Evolutionary conservation across 2,888 invertebrate genomes (phyloP).

Genomic region (Parasteatoda lunata): DNA sequence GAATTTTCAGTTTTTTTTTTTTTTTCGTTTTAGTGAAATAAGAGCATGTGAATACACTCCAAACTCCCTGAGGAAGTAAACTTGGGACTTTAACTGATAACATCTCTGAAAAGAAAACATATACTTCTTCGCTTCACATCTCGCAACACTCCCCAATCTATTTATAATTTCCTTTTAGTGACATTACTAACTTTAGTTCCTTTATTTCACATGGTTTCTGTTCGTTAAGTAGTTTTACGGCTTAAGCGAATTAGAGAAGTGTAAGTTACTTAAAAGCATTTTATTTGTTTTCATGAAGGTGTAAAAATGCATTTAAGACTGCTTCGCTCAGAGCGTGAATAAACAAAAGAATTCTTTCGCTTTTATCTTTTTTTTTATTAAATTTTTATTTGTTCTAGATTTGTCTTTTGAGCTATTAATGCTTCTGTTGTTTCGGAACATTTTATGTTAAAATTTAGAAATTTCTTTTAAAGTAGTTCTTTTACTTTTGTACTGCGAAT

Average conservation of each 20-base stretch:
- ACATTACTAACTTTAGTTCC: conserved; percentile 7
- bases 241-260: conserved; percentile 43
- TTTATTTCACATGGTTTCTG: background rate
- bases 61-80: no score
- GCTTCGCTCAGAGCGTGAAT: background rate
- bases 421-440: no score
- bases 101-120: background rate
- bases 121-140: background rate
- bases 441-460: no score
- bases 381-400: no score
- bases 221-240: conserved; percentile 29
- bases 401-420: no score
- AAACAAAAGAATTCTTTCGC: background rate
- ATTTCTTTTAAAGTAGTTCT: no score
- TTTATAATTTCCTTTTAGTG: conserved; percentile 22
- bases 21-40: no score
- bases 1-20: no score
- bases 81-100: no score
- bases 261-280: conserved; percentile 49
- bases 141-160: background rate
- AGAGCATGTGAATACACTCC: no score
- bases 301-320: conserved; percentile 5
- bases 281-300: conserved; percentile 25
- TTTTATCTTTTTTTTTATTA: background rate
- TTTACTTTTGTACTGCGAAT: no score